Evolutionary conservation across 2,888 invertebrate genomes (phyloP).

Genomic region (Polietes domitor): DNA sequence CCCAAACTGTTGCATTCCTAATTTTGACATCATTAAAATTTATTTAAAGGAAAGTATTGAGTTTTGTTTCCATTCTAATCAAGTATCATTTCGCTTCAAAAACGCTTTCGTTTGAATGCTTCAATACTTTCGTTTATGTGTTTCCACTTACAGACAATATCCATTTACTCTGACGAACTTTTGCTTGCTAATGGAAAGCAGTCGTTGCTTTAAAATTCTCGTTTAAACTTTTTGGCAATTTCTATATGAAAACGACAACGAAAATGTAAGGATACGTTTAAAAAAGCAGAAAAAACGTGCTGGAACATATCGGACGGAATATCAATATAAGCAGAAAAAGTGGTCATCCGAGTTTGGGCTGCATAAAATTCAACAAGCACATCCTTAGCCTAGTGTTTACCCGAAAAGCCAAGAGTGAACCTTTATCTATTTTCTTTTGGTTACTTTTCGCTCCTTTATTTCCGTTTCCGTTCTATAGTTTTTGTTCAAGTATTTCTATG

Average conservation of each 20-base stretch:
- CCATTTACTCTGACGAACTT: neutral
- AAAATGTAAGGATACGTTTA: neutral
- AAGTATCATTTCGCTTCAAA: neutral
- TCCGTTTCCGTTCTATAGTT: neutral
- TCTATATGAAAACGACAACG: neutral
- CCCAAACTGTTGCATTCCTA: neutral
- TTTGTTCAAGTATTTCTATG: constrained; percentile 28
- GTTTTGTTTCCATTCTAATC: neutral
- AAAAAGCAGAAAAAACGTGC: neutral
- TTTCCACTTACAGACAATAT: neutral
- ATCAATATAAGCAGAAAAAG: neutral
- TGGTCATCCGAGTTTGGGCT: neutral
- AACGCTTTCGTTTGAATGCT: neutral
- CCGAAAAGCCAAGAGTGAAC: neutral
- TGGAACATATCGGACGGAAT: neutral
- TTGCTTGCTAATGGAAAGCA: neutral
- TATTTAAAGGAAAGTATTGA: neutral
- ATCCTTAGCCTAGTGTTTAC: neutral
- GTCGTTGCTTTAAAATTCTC: neutral
- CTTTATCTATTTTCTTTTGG: neutral
- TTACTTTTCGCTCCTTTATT: neutral
- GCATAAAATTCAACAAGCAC: neutral
- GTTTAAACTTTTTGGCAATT: neutral
- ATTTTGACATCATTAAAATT: neutral
- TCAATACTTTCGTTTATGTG: neutral